Evolutionary conservation across 2,888 invertebrate species (phyloP), one percentile per base, ranked within the genome.

Genomic region (Dryadula phaetusa): DNA sequence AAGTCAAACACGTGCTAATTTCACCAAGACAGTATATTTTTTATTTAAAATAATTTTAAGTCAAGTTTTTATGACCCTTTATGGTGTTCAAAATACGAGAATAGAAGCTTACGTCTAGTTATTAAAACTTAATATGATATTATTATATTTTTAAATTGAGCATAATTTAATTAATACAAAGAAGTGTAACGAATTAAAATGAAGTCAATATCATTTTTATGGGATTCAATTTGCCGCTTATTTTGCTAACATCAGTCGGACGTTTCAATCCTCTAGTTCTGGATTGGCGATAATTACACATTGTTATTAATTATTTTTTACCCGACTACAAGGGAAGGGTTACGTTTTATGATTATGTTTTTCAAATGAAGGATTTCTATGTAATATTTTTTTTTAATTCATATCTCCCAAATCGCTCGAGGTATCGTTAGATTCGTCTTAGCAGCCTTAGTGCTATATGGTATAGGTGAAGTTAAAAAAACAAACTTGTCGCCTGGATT

Each of bases 101-200:
- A 37, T 37, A 37, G 1, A 34, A 54, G 37, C 12, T 12, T 12
- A 12, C 20, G 18, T 37, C 20, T 56, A 37, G 34, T 3, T 54
- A 3, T 54, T 20, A 12, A 56, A 56, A 22, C 4, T 37, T 54
- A 44, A 7, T 60, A 28, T 18, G 16, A 12, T 6, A 6, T 42
- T 10, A 18, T 60, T 18, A 16, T 28, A 44, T 42, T 60, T 32
- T 60, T 32, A 42, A 42, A 0, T 12, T 28, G 25, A 28, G 25
- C 14, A 12, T 60, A 7, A 44, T 60, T 60, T 28, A 18, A 18
- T 60, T 28, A 60, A 8, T 60, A 60, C 37, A 56, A 56, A 56
- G 16, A 25, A 16, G 28, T 44, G 7, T 60, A 16, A 28, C 44
- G 44, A 60, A 60, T 60, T 44, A 14, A 56, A 40, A 32, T 44